phyloP scores from a whole-genome alignment of 2,888 invertebrate genomes.

The Orchesella flavescens region DNA sequence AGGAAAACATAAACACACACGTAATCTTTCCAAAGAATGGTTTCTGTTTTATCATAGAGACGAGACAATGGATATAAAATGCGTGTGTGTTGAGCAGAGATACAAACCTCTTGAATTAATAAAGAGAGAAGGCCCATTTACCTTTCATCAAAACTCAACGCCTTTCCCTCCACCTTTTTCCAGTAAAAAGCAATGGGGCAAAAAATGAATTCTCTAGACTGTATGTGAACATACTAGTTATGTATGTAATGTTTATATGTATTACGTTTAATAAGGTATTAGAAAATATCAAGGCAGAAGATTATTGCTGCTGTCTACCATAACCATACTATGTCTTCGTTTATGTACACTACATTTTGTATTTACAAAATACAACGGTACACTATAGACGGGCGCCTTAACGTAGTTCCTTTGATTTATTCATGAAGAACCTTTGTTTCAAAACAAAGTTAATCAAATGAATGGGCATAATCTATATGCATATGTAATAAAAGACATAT shows the following conservation, averaged over 20 bases:
- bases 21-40: conserved; percentile 1
- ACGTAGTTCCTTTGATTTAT: conserved; percentile 1
- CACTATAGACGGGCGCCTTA: background rate
- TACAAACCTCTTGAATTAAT: conserved; percentile 11
- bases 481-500: no score
- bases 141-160: conserved; percentile 17
- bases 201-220: background rate
- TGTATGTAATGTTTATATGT: no score
- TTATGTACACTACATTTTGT: no score
- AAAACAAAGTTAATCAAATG: background rate
- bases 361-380: no score
- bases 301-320: no score
- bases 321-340: no score
- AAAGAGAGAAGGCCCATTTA: conserved; percentile 8
- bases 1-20: background rate
- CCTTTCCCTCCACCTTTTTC: background rate
- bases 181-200: background rate
- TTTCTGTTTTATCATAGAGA: background rate
- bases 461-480: background rate
- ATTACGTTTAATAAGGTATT: no score
- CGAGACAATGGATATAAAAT: background rate
- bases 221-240: no score
- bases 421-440: background rate
- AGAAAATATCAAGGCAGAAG: background rate
- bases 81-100: conserved; percentile 8